Base-by-base conservation (phyloP, 2,113 vertebrate genomes). In the Leptocoma aspasia region DNA sequence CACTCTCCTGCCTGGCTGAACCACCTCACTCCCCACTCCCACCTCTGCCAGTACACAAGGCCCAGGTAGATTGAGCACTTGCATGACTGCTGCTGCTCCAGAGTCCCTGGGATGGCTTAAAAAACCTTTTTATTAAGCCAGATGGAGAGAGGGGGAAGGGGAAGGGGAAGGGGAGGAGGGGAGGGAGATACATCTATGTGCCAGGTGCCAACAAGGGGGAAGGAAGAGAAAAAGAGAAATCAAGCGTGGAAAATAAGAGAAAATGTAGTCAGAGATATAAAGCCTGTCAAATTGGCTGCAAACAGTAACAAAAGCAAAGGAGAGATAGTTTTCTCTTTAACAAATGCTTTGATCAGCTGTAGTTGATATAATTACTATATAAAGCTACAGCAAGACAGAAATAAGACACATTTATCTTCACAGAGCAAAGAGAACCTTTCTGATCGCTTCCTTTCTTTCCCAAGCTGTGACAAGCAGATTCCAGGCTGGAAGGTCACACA, bases 341-440 rank as follows among this genome's bases (percentile, higher is more conserved):
- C 98, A 98, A 98, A 97, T 98, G 97, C 98, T 98, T 98, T 98
- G 98, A 98, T 98, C 98, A 97, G 95, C 95, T 93, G 90, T 92
- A 95, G 97, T 97, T 98, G 97, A 98, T 98, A 97, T 97, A 98
- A 98, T 98, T 98, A 97, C 97, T 98, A 98, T 94, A 97, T 97
- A 97, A 98, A 98, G 97, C 97, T 97, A 72, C 96, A 95, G 96
- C 89, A 96, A 97, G 97, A 97, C 97, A 96, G 96, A 97, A 97
- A 97, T 96, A 97, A 97, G 97, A 97, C 79, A 95, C 95, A 94
- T 92, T 97, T 96, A 96, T 97, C 93, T 96, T 90, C 20, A 18
- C 18, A 54, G 79, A 97, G 94, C 85, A 83, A 85, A 86, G 93
- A 92, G 95, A 97, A 97, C 95, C 97, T 97, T 97, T 97, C 92